Conservation (phyloP, 2,113 vertebrate species). For the Ailuropoda melanoleuca region DNA sequence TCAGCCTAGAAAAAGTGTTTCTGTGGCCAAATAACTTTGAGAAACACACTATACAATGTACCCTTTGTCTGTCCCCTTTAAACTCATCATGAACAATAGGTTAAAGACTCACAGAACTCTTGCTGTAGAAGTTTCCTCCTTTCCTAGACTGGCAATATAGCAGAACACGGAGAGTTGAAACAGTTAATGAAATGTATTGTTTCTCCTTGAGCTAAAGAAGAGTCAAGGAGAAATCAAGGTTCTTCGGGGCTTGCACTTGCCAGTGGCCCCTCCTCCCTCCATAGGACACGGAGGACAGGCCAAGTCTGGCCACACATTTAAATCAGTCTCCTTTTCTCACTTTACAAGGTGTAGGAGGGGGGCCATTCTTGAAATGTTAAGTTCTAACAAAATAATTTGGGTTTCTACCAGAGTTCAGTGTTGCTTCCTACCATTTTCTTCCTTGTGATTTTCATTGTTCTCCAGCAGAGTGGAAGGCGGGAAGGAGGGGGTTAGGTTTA, state of each 20-base stretch:
- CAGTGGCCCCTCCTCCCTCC: not conserved
- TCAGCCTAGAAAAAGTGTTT: not conserved
- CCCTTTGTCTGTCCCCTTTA: not conserved
- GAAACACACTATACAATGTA: not conserved
- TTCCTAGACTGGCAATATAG: not conserved
- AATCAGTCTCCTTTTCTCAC: not conserved
- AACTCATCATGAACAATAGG: not conserved
- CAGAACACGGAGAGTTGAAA: not conserved
- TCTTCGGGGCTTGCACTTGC: not conserved
- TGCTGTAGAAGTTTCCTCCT: not conserved
- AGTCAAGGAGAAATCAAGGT: not conserved
- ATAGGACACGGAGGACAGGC: fast-evolving
- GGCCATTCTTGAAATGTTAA: not conserved
- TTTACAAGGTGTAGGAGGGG: not conserved
- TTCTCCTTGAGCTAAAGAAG: not conserved
- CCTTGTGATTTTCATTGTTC: not conserved
- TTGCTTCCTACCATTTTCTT: not conserved
- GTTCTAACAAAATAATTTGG: not conserved
- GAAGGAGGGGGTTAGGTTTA: not conserved
- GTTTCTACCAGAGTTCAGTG: not conserved
- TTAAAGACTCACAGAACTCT: not conserved
- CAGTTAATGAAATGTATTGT: not conserved
- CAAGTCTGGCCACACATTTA: fast-evolving
- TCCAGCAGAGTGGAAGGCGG: not conserved
- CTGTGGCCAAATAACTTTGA: not conserved